phyloP scores from a whole-genome alignment of 2,797 vertebrate species.

The Ctenochaetus hawaiiensis region DNA sequence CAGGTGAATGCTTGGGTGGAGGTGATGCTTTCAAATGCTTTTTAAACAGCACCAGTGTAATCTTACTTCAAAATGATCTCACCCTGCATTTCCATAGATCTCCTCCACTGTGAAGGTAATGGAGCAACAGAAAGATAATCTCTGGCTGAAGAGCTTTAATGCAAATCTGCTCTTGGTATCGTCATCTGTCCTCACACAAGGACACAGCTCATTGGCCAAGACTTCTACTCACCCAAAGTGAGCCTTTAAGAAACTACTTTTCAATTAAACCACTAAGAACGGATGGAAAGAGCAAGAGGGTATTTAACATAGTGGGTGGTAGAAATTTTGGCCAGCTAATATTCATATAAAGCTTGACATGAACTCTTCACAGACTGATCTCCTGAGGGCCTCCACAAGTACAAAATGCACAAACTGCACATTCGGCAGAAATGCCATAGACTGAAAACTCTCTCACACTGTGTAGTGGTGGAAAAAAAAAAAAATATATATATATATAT shows the following conservation, averaged over 20 bases:
- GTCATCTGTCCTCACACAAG: neutral
- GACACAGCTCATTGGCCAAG: constrained; percentile 24
- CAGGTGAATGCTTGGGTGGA: no score
- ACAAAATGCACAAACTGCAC: constrained; percentile 40
- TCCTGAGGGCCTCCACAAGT: constrained; percentile 28
- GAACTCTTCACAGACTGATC: constrained; percentile 8
- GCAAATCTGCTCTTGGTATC: neutral
- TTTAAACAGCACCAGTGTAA: neutral
- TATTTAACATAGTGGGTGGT: neutral
- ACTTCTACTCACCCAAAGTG: constrained; percentile 1
- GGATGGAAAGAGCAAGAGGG: neutral
- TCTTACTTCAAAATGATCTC: neutral
- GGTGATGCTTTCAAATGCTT: no score
- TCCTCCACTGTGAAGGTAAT: constrained; percentile 19
- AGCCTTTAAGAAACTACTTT: constrained; percentile 8
- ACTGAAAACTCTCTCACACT: constrained; percentile 13
- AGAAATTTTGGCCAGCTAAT: constrained; percentile 8
- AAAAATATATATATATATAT: neutral
- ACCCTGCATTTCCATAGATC: neutral
- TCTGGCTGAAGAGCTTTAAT: neutral
- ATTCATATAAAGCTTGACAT: constrained; percentile 13
- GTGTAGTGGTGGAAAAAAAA: neutral
- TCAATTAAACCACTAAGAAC: constrained; percentile 7
- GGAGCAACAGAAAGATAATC: constrained; percentile 26
- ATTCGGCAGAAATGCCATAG: constrained; percentile 52